A percentile compares a stretch with the other conserved stretches of the same genome.
Evolutionary conservation across 2,113 vertebrate genomes (phyloP).

Genomic region (Rallus limicola): DNA sequence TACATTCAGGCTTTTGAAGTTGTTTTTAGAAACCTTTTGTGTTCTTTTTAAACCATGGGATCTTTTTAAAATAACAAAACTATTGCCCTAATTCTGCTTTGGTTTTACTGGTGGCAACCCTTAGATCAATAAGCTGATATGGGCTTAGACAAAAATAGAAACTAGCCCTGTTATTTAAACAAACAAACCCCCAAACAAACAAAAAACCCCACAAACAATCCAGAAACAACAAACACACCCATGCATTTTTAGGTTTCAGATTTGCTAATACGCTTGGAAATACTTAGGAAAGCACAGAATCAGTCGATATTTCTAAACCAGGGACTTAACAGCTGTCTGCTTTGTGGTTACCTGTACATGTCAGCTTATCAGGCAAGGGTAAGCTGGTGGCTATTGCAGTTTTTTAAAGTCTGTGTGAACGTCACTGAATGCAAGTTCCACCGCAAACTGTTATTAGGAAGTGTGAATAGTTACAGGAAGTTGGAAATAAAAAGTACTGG

Average conservation of each 20-base stretch:
- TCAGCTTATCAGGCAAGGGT: background rate
- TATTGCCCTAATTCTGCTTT: background rate
- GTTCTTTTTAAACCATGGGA: background rate
- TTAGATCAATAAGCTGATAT: background rate
- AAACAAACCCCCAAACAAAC: background rate
- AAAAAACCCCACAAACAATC: background rate
- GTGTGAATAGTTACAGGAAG: conserved; percentile 40
- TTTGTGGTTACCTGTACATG: background rate
- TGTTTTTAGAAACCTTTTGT: conserved; percentile 5
- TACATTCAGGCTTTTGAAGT: background rate
- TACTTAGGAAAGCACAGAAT: background rate
- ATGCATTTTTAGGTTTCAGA: background rate
- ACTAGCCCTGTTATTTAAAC: background rate
- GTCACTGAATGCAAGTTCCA: background rate
- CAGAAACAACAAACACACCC: background rate
- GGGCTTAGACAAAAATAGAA: background rate
- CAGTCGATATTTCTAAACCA: background rate
- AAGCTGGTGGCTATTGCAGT: background rate
- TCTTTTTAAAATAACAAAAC: conserved; percentile 4
- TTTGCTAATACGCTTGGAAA: background rate
- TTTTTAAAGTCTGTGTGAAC: background rate
- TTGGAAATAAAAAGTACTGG: conserved; percentile 36
- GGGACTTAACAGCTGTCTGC: background rate
- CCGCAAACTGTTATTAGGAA: conserved; percentile 28
- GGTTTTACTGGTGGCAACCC: background rate